phyloP scores from a whole-genome alignment of 2,113 vertebrate genomes.

The Podarcis cretensis region DNA sequence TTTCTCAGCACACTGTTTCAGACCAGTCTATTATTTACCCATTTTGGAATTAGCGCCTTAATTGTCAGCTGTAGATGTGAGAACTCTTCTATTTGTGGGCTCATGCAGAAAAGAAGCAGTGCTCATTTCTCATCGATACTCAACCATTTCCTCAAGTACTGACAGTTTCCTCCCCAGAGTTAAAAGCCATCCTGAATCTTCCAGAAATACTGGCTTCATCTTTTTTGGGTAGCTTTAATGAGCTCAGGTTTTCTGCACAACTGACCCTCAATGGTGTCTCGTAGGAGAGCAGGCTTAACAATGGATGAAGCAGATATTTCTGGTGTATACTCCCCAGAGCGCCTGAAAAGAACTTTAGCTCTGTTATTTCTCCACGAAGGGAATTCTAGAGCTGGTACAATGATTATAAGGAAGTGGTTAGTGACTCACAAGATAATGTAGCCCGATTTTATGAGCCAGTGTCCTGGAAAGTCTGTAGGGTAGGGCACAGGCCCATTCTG shows the following conservation, averaged over 20 bases:
- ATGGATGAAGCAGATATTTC: background rate
- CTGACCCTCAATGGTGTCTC: background rate
- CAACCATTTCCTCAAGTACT: background rate
- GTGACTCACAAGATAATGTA: background rate
- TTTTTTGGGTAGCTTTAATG: background rate
- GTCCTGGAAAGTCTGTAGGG: background rate
- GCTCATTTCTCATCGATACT: background rate
- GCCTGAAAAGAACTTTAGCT: background rate
- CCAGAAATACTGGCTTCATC: background rate
- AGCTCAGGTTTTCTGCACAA: background rate
- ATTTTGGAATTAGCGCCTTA: background rate
- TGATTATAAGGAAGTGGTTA: background rate
- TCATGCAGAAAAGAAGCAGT: background rate
- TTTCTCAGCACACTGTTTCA: background rate
- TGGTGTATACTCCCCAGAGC: background rate
- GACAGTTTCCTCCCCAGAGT: background rate
- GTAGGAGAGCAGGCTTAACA: background rate
- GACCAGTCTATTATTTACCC: background rate
- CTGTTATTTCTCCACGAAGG: background rate
- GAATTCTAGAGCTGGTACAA: background rate
- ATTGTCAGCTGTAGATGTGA: background rate
- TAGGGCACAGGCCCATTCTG: too few species aligned
- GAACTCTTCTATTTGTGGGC: background rate
- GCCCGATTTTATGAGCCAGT: background rate
- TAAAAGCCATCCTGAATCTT: background rate